phyloP scores from a whole-genome alignment of 1,140 invertebrate genomes.

The Tetragonula clypearis region DNA sequence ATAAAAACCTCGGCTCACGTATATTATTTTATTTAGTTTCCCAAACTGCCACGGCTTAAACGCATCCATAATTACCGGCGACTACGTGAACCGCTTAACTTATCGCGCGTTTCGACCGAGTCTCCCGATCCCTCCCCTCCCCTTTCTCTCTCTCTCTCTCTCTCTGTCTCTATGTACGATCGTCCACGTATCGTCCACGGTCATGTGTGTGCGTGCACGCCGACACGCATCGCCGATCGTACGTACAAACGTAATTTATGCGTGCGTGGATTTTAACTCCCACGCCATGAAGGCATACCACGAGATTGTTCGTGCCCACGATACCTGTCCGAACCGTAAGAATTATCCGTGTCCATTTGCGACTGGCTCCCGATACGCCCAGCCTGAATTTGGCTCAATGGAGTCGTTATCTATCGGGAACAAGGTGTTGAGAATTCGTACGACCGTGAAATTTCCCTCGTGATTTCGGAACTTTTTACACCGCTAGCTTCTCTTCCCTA shows the following conservation, averaged over 20 bases:
- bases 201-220: not conserved
- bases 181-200: not conserved
- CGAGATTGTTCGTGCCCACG: conserved; percentile 66
- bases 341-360: conserved; percentile 62
- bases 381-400: conserved; percentile 49
- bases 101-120: conserved; percentile 69
- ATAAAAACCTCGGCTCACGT: conserved; percentile 80
- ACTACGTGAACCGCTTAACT: conserved; percentile 80
- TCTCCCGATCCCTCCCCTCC: not conserved
- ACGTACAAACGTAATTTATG: conserved; percentile 74
- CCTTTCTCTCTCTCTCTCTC: not conserved
- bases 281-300: conserved; percentile 64
- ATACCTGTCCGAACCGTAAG: conserved; percentile 58
- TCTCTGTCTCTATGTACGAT: not conserved
- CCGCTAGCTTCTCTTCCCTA: not conserved
- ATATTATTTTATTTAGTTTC: conserved; percentile 82
- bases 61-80: conserved; percentile 81
- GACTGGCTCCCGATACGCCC: conserved; percentile 62
- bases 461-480: not conserved
- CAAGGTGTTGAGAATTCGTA: conserved; percentile 46
- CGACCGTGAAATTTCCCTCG: conserved; percentile 13
- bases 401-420: conserved; percentile 48
- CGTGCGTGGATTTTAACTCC: conserved; percentile 75
- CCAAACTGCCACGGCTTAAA: conserved; percentile 80
- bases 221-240: conserved; percentile 15